Conservation (phyloP, 2,888 invertebrate genomes). For the Pammene aurita region DNA sequence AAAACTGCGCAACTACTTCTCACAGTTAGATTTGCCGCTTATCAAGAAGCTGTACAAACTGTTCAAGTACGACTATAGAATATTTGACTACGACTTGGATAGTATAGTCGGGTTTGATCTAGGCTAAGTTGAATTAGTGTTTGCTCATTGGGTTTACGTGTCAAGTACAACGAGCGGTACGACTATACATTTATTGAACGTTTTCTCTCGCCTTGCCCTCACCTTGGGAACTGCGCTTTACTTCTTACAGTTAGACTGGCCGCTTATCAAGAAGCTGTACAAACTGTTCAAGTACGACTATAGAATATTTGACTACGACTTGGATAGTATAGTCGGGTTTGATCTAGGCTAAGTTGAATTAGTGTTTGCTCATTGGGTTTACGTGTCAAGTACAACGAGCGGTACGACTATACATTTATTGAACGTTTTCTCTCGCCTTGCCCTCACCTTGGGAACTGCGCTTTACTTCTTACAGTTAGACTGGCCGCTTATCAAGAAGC, state of each 20-base stretch:
- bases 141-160: neutral
- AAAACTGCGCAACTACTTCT: constrained; percentile 88
- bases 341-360: constrained; percentile 85
- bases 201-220: constrained; percentile 85
- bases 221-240: constrained; percentile 88
- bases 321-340: constrained; percentile 90
- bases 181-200: neutral
- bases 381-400: neutral
- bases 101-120: constrained; percentile 91
- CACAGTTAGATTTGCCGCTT: constrained; percentile 87
- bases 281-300: constrained; percentile 91
- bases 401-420: neutral
- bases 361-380: neutral
- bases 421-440: constrained; percentile 82
- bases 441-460: constrained; percentile 87
- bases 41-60: constrained; percentile 88
- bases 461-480: constrained; percentile 89
- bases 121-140: constrained; percentile 71
- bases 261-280: constrained; percentile 87
- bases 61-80: constrained; percentile 90
- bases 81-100: constrained; percentile 91
- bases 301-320: constrained; percentile 90
- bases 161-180: neutral
- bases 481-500: constrained; percentile 86
- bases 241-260: constrained; percentile 88